Evolutionary conservation across 2,888 invertebrate genomes (phyloP), one percentile per base, ranked within the genome.

Genomic region (Lasioglossum villosulum): DNA sequence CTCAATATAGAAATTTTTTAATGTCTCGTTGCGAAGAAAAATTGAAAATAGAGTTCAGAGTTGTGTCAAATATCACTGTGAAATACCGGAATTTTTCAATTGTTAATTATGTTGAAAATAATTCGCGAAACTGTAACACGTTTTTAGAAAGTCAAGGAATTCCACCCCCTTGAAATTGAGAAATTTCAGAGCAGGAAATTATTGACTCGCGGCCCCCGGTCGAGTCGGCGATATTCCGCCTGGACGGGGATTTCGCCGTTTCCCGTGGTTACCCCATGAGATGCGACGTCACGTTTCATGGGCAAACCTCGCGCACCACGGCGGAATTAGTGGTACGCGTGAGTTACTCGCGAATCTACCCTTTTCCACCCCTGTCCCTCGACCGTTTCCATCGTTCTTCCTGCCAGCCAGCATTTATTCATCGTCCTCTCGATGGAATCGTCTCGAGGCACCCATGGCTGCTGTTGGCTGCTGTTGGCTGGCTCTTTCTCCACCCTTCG

Each of bases 241-340:
- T 30, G 76, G 76, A 79, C 82, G 52, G 83, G 68, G 72, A 80
- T 85, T 85, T 75, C n/a, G 27, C 77, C 39, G 56, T 74, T 23
- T 37, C 12, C 27, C 52, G 48, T 52, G 85, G 78, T 89, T 85
- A 82, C 77, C 83, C 82, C 39, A 78, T 56, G 80, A 86, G 81
- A 79, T 86, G 76, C 77, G 82, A 88, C 84, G 86, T 86, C 88
- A 75, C 82, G 78, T 52, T 84, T 86, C 86, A 79, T 52, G 80
- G 80, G 79, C 78, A 78, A 85, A 86, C 63, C 84, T 80, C 82
- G 76, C 71, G 84, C 82, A 77, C 78, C 78, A 78, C 71, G 77
- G 80, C 56, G 66, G 88, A 87, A 84, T 88, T 86, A 89, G 77
- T 83, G 80, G 77, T 70, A 78, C 56, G 70, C 48, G 68, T 39